A percentile compares a stretch with the other conserved stretches of the same genome.
phyloP scores from a whole-genome alignment of 2,888 invertebrate species.

The Callinectes sapidus region DNA sequence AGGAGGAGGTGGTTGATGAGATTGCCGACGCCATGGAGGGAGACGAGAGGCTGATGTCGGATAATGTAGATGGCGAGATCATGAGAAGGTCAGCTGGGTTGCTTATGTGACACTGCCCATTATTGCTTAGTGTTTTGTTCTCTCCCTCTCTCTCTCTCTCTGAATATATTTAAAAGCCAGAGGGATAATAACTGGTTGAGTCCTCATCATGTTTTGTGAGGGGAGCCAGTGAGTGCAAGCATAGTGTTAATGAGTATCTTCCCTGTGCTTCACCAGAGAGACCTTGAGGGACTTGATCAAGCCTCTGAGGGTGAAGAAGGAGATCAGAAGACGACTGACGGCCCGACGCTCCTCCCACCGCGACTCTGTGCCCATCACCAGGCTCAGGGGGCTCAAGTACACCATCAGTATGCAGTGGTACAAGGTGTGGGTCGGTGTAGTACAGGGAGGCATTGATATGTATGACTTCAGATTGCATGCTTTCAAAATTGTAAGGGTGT shows the following conservation, averaged over 20 bases:
- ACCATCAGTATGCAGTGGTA: conserved; percentile 79
- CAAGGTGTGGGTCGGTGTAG: too few relatives aligned
- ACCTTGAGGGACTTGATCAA: conserved; percentile 84
- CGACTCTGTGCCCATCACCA: conserved; percentile 76
- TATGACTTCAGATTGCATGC: too few relatives aligned
- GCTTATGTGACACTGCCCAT: background rate
- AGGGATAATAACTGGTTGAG: too few relatives aligned
- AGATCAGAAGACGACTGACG: conserved; percentile 81
- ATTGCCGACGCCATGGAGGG: conserved; percentile 70
- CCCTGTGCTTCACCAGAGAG: conserved; percentile 77
- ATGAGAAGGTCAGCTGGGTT: conserved; percentile 58
- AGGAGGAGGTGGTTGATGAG: conserved; percentile 59
- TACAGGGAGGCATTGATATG: too few relatives aligned
- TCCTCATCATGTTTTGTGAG: too few relatives aligned
- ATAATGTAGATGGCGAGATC: conserved; percentile 68
- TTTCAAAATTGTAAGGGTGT: too few relatives aligned
- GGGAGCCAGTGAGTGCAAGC: too few relatives aligned
- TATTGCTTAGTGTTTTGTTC: too few relatives aligned
- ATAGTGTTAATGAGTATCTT: background rate
- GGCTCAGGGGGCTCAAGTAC: conserved; percentile 80
- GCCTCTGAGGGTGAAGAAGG: conserved; percentile 82
- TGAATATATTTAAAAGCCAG: too few relatives aligned
- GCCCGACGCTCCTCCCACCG: conserved; percentile 72
- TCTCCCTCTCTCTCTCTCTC: too few relatives aligned
- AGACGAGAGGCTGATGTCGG: conserved; percentile 68